A percentile compares a stretch with the other conserved stretches of the same genome.
phyloP scores from a whole-genome alignment of 2,888 invertebrate species.

The Papilio demoleus region DNA sequence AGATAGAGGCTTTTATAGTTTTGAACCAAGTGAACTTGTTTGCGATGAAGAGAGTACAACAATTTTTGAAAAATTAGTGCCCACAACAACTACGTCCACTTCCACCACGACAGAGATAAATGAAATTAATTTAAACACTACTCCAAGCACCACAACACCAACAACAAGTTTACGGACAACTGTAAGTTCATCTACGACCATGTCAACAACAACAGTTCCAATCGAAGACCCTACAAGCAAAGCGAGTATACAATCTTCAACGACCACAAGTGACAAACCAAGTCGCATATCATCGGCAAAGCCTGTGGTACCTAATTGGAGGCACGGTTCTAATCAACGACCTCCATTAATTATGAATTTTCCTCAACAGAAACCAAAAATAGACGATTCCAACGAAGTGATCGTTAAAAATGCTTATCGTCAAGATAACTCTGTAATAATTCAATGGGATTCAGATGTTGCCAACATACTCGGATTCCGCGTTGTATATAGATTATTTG shows the following conservation, averaged over 20 bases:
- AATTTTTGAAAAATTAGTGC: slow-evolving; percentile 54
- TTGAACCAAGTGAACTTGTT: slow-evolving; percentile 89
- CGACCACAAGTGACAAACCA: slow-evolving; percentile 65
- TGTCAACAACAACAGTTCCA: slow-evolving; percentile 55
- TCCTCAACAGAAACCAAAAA: slow-evolving; percentile 85
- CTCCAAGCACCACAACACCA: slow-evolving; percentile 56
- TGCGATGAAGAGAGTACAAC: slow-evolving; percentile 79
- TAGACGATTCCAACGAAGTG: slow-evolving; percentile 89
- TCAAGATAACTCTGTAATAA: slow-evolving; percentile 93
- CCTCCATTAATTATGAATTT: slow-evolving; percentile 89
- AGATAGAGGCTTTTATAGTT: slow-evolving; percentile 93
- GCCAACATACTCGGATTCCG: slow-evolving; percentile 94
- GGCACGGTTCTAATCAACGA: slow-evolving; percentile 83
- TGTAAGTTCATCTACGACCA: slow-evolving; percentile 50
- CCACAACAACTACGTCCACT: slow-evolving; percentile 44
- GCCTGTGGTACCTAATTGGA: slow-evolving; percentile 75
- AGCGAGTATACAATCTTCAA: slow-evolving; percentile 53
- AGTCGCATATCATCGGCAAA: slow-evolving; percentile 64
- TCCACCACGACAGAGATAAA: slow-evolving; percentile 56
- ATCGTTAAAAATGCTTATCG: slow-evolving; percentile 93
- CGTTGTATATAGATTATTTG: slow-evolving; percentile 94
- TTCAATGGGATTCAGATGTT: slow-evolving; percentile 95
- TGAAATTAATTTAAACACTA: slow-evolving; percentile 53
- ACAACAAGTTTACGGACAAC: slow-evolving; percentile 54
- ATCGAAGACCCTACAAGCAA: slow-evolving; percentile 56